Evolutionary conservation across 2,113 vertebrate species (phyloP), one percentile per base, ranked within the genome.

Genomic region (Heliornis fulica): DNA sequence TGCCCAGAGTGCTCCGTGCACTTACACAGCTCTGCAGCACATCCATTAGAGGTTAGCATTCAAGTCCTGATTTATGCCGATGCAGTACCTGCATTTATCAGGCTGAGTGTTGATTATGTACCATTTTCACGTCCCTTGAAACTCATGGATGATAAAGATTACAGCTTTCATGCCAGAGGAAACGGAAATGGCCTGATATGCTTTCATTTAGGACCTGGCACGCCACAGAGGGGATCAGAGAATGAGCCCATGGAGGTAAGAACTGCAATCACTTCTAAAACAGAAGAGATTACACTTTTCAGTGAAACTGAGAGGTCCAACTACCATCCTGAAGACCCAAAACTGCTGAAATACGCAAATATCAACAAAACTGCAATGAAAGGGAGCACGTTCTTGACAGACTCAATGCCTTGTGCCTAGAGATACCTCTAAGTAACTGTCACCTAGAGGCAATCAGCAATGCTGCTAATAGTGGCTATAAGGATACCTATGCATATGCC

Each of bases 11-110:
- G 61, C 86, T 90, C 80, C 36, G 51, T 74, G 51, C 72, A 43
- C 70, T 94, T 56, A 28, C 43, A 56, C 16, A 89, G 86, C 80
- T 93, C 64, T 2, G 2, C 86, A 86, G 79, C 50, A 64, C 81
- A 77, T 40, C 86, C 93, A 94, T 92, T 87, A 89, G 74, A 66
- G 80, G 34, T 75, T 87, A 91, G 89, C 48, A 75, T 68, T 48
- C 34, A 77, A 56, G 43, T 20, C 68, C 60, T 92, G 89, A 79
- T 92, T 96, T 81, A 84, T 95, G 89, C 80, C 87, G 77, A 90
- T 90, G 63, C 11, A 74, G 77, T 61, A 26, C 54, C 31, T 46
- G 51, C 56, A 78, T 75, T 86, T 91, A 43, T 28, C 83, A 90
- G 84, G 46, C 48, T 89, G 68, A 28, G 76, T 2, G 25, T 89